Percentiles rank a stretch among this genome's conserved stretches.
Conservation (phyloP, 2,113 vertebrate species). For the Okapia johnstoni region DNA sequence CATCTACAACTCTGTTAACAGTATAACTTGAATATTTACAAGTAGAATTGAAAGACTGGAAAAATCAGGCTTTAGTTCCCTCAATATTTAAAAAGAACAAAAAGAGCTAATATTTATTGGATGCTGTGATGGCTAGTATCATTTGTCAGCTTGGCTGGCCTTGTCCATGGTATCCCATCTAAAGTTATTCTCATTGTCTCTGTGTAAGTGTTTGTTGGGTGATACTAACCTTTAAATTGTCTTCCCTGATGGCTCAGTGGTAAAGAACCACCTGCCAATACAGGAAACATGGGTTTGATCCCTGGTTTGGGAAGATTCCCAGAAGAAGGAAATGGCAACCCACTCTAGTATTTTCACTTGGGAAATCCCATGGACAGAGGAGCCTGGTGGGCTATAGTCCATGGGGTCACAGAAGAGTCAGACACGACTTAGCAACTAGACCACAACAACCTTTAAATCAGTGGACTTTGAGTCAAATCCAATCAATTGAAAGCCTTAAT, state of each 20-base stretch:
- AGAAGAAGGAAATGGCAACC: background rate
- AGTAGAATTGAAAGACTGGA: background rate
- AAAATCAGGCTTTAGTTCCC: background rate
- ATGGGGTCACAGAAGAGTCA: fast-evolving
- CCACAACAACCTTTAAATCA: background rate
- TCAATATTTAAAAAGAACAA: background rate
- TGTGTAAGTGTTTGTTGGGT: background rate
- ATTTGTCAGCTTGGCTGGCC: background rate
- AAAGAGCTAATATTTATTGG: background rate
- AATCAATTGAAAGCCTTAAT: background rate
- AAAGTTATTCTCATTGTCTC: background rate
- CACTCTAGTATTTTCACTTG: background rate
- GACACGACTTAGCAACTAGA: background rate
- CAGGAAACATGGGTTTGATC: fast-evolving
- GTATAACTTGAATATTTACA: background rate
- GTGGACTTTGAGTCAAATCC: background rate
- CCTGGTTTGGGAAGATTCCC: background rate
- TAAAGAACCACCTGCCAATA: background rate
- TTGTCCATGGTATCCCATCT: background rate
- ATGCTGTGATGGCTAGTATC: background rate
- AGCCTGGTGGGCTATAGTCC: background rate
- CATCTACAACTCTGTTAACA: background rate
- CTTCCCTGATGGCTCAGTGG: background rate
- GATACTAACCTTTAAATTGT: background rate
- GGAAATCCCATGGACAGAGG: background rate